Base-by-base conservation (phyloP, 2,113 vertebrate species). In the Neodontobutis hainanensis region DNA sequence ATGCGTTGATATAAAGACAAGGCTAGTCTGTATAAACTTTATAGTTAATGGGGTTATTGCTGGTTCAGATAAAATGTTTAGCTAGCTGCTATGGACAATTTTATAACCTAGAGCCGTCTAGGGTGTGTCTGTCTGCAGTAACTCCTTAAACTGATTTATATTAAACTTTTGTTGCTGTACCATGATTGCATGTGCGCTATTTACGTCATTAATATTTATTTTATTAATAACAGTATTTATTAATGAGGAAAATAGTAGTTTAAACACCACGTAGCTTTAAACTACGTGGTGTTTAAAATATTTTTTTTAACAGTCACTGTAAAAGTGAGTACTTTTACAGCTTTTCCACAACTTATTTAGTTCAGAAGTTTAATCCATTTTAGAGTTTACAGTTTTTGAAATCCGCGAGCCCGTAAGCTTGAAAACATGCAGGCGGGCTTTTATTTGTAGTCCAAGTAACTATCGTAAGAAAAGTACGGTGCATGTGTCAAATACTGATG, bases 91-190 rank as follows among this genome's bases (percentile, higher is more conserved):
- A 43, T 11, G 44, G 19, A 48, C 6, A 51, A 5, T n/a, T 68
- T 62, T 11, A 36, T 12, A 58, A 16, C 9, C 15, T 9, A 40
- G 7, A 2, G 14, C 11, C 0, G 6, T 47, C 8, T 69, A 65
- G 85, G 85, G 85, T 61, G 87, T 84, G 85, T 72, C 83, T 0
- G 34, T 5, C 38, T 4, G 2, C 85, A 83, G 82, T 56, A 27
- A 60, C 70, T 14, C 40, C 52, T 19, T 4, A 47, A 5, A 40
- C 1, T 19, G 14, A 56, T 68, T 34, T 60, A 7, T 11, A 14
- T 49, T 59, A 52, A 63, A 34, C 44, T 36, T 10, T 38, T 55
- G 15, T 0, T 15, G 38, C 36, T 45, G 4, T 38, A 35, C 10
- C 51, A 58, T 63, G 32, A 14, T 50, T 3, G 46, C 27, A 14